Conservation (phyloP, 2,888 invertebrate species). For the Rosalia funebris region DNA sequence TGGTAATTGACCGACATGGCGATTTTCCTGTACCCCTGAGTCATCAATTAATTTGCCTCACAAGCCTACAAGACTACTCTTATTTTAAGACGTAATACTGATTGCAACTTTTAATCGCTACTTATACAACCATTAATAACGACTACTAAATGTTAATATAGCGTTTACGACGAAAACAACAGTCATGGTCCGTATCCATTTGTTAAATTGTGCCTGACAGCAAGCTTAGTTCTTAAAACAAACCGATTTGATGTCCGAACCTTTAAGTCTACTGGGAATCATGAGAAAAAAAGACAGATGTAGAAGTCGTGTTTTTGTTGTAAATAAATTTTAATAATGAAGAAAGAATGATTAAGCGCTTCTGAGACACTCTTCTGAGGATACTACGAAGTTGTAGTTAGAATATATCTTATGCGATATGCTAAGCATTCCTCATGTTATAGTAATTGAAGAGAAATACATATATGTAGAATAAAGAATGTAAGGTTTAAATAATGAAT, state of each 20-base stretch:
- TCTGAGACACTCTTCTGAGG: not conserved
- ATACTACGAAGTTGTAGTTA: no score
- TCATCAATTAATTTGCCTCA: constrained; percentile 7
- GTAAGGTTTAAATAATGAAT: no score
- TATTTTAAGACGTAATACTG: constrained; percentile 4
- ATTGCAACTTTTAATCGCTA: constrained; percentile 9
- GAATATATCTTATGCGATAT: no score
- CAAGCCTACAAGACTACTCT: not conserved
- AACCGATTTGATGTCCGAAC: constrained; percentile 7
- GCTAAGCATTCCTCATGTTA: no score
- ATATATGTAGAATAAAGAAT: no score
- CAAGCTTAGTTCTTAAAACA: constrained; percentile 13
- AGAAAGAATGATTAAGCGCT: not conserved
- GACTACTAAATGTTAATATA: constrained; percentile 56
- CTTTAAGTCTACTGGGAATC: constrained; percentile 6
- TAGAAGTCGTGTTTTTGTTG: not conserved
- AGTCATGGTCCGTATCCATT: constrained; percentile 18
- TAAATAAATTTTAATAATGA: not conserved
- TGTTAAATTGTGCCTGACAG: constrained; percentile 18
- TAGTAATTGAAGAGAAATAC: no score
- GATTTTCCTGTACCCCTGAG: no score
- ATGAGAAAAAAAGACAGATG: not conserved
- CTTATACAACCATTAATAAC: constrained; percentile 58
- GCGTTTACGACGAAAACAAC: constrained; percentile 11
- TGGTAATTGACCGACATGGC: no score